Evolutionary conservation across 92 coral and sea anemone species (phyloP), one percentile per base, ranked within the genome.

Genomic region (Parazoanthus swiftii): DNA sequence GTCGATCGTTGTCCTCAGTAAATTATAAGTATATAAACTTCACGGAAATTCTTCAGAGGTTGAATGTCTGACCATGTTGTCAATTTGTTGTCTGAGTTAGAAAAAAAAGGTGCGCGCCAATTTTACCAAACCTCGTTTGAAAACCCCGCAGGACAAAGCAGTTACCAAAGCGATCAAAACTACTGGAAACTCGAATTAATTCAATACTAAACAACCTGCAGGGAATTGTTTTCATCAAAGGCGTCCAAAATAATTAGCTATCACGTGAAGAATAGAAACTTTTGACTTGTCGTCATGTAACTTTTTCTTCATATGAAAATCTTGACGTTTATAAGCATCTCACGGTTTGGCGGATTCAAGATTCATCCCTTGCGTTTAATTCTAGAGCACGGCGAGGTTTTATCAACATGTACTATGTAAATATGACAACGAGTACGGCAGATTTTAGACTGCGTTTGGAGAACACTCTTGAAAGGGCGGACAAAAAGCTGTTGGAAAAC

Each of bases 401-500:
- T 18, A 65, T 35, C 44, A 72, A 81, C 74, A 65, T 81, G 75
- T 81, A 65, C 56, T 23, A 37, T 38, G 76, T 36, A 81, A 65
- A 65, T 81, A 81, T 15, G 38, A 65, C 75, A 14, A 65, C 76
- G 20, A 63, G 76, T 35, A 36, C 74, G 46, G 51, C 25, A 3
- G 75, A 59, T 3, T 63, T 63, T 65, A 36, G 59, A 20, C 25
- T 38, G 35, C 74, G 75, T 37, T n/a, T 37, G 51, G 68, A 59
- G 2, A 50, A 37, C 29, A 39, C 51, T 68, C 51, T 38, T 81
- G 51, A 63, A 63, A 65, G 37, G 86, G 72, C 68, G 76, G 36
- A 81, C 43, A 79, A 29, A 79, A 50, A 79, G 7, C 82, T 79
- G 21, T 14, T 51, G 21, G 67, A 79, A 50, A 79, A 79, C 82